Evolutionary conservation across 1,140 invertebrate species (phyloP), one percentile per base, ranked within the genome.

Genomic region (Fragariocoptes setiger): DNA sequence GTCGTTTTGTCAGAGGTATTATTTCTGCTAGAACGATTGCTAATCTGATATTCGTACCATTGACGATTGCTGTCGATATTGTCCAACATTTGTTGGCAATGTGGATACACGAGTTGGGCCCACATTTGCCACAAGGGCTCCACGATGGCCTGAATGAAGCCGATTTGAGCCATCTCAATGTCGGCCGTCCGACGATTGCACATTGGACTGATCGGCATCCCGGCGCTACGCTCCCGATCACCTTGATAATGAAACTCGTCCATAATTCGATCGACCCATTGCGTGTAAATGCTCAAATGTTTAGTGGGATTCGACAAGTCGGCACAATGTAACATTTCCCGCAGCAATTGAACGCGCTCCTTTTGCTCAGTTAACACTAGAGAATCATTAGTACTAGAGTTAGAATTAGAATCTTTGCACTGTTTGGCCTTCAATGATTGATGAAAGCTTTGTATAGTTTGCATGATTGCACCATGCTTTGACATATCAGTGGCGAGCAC

Each of bases 341-440:
- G 83, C 47, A 99, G 67, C 42, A 97, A 85, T 64, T 76, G 72
- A 63, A 90, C 86, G 60, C 80, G 68, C 59, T 97, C 88, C 20
- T 83, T 92, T 61, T 97, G n/a, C n/a, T n/a, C n/a, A n/a, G n/a
- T n/a, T n/a, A n/a, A n/a, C n/a, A n/a, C n/a, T n/a, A n/a, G n/a
- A n/a, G n/a, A n/a, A n/a, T n/a, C n/a, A 95, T 58, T 94, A 95
- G 60, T 97, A 88, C 39, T 95, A 65, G 43, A 90, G 60, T n/a
- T 95, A 60, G 8, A 94, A 80, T n/a, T 85, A 83, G 16, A 83
- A 86, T 18, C 86, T 82, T 25, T 78, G 74, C 12, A 83, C 85
- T 60, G 94, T 95, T 61, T 95, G 95, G 2, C 86, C 94, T 62
- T 95, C 88, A 21, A 95, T 88, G 86, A 95, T 95, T 3, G 88